Percentiles rank a stretch among this genome's conserved stretches.
phyloP scores from a whole-genome alignment of 2,888 invertebrate species.

The Hirudinaria manillensis region DNA sequence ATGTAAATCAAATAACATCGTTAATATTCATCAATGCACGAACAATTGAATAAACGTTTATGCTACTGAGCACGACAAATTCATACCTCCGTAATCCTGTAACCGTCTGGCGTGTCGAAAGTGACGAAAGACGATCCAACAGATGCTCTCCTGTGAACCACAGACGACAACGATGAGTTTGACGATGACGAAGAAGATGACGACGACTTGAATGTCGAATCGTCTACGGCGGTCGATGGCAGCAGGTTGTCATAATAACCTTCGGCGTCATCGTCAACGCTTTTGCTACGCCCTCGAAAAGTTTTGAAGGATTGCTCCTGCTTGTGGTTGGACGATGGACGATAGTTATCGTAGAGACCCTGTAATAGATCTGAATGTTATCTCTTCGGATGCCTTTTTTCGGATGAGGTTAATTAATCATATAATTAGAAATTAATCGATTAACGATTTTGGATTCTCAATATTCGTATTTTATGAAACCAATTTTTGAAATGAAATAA shows the following conservation, averaged over 20 bases:
- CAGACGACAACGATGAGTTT: not conserved
- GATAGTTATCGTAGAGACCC: not conserved
- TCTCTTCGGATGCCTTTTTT: too few relatives aligned
- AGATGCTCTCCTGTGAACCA: not conserved
- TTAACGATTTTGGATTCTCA: too few relatives aligned
- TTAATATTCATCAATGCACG: not conserved
- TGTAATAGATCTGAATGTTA: too few relatives aligned
- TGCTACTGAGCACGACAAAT: not conserved
- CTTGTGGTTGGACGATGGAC: not conserved
- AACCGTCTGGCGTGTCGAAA: constrained; percentile 4
- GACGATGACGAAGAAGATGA: constrained; percentile 3
- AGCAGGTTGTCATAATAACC: not conserved
- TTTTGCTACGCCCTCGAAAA: not conserved
- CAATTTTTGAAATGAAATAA: too few relatives aligned
- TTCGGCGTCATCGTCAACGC: not conserved
- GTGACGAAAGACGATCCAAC: not conserved
- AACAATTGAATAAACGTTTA: not conserved
- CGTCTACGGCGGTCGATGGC: not conserved
- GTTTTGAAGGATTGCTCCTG: too few relatives aligned
- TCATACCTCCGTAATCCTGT: constrained; percentile 3
- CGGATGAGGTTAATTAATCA: too few relatives aligned
- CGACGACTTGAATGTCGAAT: not conserved
- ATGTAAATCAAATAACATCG: not conserved
- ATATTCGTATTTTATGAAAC: too few relatives aligned
- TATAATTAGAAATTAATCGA: too few relatives aligned